Evolutionary conservation across 2,888 invertebrate species (phyloP), one percentile per base, ranked within the genome.

Genomic region (Podotricha telesiphe): DNA sequence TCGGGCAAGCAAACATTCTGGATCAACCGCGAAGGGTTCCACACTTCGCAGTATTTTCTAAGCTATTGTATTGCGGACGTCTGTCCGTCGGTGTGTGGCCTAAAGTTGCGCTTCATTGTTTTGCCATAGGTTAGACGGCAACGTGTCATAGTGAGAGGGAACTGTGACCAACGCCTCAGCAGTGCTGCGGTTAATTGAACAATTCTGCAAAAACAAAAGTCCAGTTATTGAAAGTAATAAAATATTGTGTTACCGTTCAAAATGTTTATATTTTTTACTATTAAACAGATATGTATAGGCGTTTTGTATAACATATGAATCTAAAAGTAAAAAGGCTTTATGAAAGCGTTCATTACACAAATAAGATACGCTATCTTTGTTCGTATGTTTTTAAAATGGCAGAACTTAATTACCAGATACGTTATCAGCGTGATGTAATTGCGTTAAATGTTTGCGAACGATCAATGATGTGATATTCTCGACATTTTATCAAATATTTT

Each of bases 141-240:
- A 84, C 19, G 94, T 93, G 86, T 96, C 95, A 81, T 94, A 96
- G 87, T 97, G 97, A 3, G 95, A 95, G 0, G 97, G 97, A 22
- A 97, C 95, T 0, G 96, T 96, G 68, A 95, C 87, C 69, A 97
- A 86, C 4, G 96, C 96, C 75, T 97, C 97, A 34, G 95, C 95
- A 2, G 95, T 86, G 10, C 94, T 95, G 50, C 97, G 92, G 77
- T 88, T 94, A 67, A 95, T 93, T 63, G 95, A 95, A 84, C 96
- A 96, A 84, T 96, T 96, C 91, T 95, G 89, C 19, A 92, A 93
- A 70, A 79, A 48, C 0, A 11, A 63, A 28, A 28, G 6, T 28
- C 28, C 28, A 28, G 28, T 28, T 28, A 28, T 28, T 28, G 2
- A 42, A 22, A 34, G 8, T 20, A 51, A 50, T 6, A 28, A 15